Evolutionary conservation across 2,113 vertebrate genomes (phyloP).

Genomic region (Hippocampus comes): DNA sequence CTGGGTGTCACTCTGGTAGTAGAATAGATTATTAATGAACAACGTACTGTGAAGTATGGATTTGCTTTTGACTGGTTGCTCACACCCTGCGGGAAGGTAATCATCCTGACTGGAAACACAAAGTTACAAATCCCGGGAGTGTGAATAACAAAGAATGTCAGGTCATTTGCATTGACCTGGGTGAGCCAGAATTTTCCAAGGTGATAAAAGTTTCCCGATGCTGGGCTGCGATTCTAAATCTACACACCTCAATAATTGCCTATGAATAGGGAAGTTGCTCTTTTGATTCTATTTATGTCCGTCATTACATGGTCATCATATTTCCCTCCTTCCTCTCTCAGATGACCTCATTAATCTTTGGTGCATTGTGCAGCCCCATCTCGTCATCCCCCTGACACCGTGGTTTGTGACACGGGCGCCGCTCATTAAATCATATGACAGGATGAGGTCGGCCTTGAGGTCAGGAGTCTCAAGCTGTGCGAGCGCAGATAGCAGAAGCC

Average conservation of each 20-base stretch:
- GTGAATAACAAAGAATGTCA: constrained; percentile 35
- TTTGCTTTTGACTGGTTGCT: constrained; percentile 63
- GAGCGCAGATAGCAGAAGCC: constrained; percentile 53
- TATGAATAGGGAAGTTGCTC: constrained; percentile 31
- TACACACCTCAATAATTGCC: constrained; percentile 24
- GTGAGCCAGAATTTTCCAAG: constrained; percentile 29
- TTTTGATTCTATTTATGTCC: constrained; percentile 40
- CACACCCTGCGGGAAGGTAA: constrained; percentile 52
- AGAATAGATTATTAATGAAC: constrained; percentile 63
- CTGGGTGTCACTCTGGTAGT: constrained; percentile 32
- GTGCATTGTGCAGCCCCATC: constrained; percentile 49
- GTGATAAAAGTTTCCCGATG: constrained; percentile 31
- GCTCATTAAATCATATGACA: constrained; percentile 69
- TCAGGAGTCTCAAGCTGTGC: constrained; percentile 58
- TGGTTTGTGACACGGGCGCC: constrained; percentile 54
- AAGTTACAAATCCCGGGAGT: constrained; percentile 19
- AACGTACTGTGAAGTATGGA: constrained; percentile 63
- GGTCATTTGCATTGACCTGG: constrained; percentile 33
- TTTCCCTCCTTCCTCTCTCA: constrained; percentile 29
- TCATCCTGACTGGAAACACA: constrained; percentile 52
- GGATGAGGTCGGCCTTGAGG: constrained; percentile 64
- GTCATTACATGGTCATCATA: constrained; percentile 40
- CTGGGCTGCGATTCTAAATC: neutral
- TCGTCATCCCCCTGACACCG: constrained; percentile 51
- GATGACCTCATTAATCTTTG: constrained; percentile 70